Conservation (phyloP, 2,797 vertebrate species). For the Dermochelys coriacea region DNA sequence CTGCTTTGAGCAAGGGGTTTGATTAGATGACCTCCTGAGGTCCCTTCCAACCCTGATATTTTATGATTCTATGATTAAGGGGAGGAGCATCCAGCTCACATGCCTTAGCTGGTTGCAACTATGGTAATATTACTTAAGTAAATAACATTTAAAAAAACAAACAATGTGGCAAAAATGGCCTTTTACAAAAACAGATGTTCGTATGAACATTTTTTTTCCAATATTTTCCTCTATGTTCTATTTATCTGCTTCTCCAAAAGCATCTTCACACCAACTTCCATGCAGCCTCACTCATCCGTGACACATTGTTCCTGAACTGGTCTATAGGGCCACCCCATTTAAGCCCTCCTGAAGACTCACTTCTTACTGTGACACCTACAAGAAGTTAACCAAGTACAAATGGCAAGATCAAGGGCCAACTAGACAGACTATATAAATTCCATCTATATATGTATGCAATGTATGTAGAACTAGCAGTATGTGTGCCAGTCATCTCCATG, state of each 20-base stretch:
- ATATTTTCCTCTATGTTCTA: neutral
- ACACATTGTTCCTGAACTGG: neutral
- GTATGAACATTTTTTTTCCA: neutral
- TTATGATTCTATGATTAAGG: too few species aligned
- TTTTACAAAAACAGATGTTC: neutral
- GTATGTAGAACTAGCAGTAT: neutral
- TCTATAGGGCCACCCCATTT: neutral
- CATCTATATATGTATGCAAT: neutral
- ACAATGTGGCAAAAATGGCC: neutral
- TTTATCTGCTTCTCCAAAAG: neutral
- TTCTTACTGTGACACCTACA: neutral
- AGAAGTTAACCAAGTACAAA: neutral
- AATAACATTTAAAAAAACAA: neutral
- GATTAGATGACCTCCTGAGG: too few species aligned
- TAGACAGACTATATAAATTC: neutral
- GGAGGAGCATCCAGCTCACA: neutral
- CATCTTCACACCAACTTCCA: neutral
- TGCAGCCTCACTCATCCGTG: neutral
- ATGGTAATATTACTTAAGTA: neutral
- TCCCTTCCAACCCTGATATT: too few species aligned
- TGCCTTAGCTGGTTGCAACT: neutral
- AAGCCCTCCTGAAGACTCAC: neutral
- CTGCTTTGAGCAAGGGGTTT: too few species aligned
- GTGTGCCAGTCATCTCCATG: neutral
- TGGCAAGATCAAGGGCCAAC: neutral